Conservation (phyloP, 2,888 invertebrate genomes). For the Tromatobia lineatoria region DNA sequence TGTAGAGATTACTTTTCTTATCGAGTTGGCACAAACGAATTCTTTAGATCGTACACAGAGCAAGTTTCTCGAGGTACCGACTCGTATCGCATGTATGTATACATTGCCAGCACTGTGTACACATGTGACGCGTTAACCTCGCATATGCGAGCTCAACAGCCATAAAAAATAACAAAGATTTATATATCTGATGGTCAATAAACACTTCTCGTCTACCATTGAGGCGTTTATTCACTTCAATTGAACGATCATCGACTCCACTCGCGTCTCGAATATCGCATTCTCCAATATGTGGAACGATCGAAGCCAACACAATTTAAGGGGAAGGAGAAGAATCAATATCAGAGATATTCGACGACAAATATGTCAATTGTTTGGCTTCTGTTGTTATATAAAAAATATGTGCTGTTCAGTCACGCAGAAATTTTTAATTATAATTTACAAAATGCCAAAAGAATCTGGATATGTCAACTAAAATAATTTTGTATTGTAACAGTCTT, state of each 20-base stretch:
- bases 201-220: constrained; percentile 26
- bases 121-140: constrained; percentile 22
- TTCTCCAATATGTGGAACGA: neutral
- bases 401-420: neutral
- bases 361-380: neutral
- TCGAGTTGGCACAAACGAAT: constrained; percentile 20
- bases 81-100: neutral
- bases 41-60: constrained; percentile 20
- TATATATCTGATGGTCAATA: constrained; percentile 40
- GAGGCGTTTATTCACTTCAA: constrained; percentile 42
- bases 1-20: constrained; percentile 29
- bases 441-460: too few relatives aligned
- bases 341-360: too few relatives aligned
- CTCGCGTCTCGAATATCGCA: neutral
- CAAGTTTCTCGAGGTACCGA: constrained; percentile 15
- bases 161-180: constrained; percentile 43
- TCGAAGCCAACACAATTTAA: neutral
- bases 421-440: neutral
- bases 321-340: neutral
- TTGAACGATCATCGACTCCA: constrained; percentile 42
- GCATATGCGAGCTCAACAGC: constrained; percentile 24
- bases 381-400: too few relatives aligned
- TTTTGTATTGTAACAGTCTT: too few relatives aligned
- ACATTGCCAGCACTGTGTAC: neutral
- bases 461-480: too few relatives aligned